Evolutionary conservation across 2,113 vertebrate genomes (phyloP).

Genomic region (Syngnathus typhle): DNA sequence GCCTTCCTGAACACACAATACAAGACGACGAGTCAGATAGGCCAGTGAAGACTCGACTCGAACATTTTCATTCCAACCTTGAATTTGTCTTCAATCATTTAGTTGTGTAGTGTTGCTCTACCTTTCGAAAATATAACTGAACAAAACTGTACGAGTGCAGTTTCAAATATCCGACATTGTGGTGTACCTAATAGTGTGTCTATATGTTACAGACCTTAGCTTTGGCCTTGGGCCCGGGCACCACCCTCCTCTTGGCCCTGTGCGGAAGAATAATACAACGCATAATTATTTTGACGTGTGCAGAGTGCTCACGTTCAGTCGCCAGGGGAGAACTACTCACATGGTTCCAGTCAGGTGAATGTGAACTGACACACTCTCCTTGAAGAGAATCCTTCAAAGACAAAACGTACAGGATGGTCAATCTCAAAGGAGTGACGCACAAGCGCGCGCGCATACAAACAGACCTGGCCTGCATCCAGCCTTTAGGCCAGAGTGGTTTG

Average conservation of each 20-base stretch:
- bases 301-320: background rate
- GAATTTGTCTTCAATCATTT: too few relatives aligned
- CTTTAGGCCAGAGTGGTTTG: conserved; percentile 97
- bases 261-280: conserved; percentile 17
- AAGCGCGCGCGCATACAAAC: background rate
- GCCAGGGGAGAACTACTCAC: conserved; percentile 55
- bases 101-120: too few relatives aligned
- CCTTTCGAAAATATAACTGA: too few relatives aligned
- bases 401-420: background rate
- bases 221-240: conserved; percentile 85
- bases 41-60: too few relatives aligned
- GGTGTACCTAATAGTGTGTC: background rate
- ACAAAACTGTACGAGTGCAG: too few relatives aligned
- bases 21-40: background rate
- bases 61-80: too few relatives aligned
- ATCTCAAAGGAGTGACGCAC: background rate
- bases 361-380: conserved; percentile 72
- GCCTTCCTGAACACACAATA: conserved; percentile 52
- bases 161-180: background rate
- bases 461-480: conserved; percentile 97
- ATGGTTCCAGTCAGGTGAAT: conserved; percentile 73
- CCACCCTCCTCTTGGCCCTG: conserved; percentile 89
- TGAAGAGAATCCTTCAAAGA: conserved; percentile 70
- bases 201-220: conserved; percentile 70
- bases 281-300: background rate